These are phyloP conservation scores for Cotesia congregata DNA, from an alignment of 2,888 invertebrate genomes.

Conservation along the genomic window DNA sequence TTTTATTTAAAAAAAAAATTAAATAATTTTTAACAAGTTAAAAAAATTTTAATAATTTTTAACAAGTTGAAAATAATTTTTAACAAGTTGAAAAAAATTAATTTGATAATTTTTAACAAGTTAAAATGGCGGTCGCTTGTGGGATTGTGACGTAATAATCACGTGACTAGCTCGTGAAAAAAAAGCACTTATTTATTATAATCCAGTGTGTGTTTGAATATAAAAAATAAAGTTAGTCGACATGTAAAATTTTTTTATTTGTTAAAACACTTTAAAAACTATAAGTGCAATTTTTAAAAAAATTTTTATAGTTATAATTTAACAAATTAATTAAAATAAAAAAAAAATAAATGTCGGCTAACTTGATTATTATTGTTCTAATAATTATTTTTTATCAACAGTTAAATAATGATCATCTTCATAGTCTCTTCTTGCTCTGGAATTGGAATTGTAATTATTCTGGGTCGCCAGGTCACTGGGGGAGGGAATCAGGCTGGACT, in stretches of 20 bases:
- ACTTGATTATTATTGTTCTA: neutral
- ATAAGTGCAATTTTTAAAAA: too few species aligned
- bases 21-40: conserved; percentile 36
- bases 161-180: conserved; percentile 67
- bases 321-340: too few species aligned
- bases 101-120: conserved; percentile 7
- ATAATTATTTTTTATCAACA: conserved; percentile 9
- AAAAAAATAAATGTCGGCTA: too few species aligned
- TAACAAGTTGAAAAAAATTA: conserved; percentile 3
- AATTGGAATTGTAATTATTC: conserved; percentile 49
- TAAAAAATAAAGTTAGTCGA: too few species aligned
- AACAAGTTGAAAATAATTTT: too few species aligned
- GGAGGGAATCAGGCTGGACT: conserved; percentile 80
- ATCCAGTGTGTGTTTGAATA: conserved; percentile 65
- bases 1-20: too few species aligned
- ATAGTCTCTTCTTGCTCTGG: conserved; percentile 55
- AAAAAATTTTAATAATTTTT: conserved; percentile 27
- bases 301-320: too few species aligned
- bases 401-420: conserved; percentile 46
- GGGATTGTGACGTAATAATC: conserved; percentile 69
- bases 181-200: conserved; percentile 48
- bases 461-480: conserved; percentile 72
- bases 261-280: too few species aligned
- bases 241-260: too few species aligned
- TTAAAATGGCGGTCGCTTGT: conserved; percentile 56